phyloP scores from a whole-genome alignment of 2,888 invertebrate genomes.

The Drosophila pegasa region DNA sequence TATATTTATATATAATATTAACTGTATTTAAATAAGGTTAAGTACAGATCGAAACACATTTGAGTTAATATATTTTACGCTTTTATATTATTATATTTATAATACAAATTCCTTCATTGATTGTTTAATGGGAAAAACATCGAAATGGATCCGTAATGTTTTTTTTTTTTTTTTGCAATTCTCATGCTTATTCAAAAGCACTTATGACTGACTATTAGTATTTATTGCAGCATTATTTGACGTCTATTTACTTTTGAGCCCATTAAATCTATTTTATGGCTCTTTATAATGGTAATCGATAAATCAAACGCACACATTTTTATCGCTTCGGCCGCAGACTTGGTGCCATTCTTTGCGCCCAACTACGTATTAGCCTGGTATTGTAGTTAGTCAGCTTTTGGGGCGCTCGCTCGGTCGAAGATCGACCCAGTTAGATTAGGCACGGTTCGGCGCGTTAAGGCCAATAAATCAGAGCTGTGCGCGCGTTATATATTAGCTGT shows the following conservation, averaged over 20 bases:
- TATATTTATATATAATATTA: too few relatives aligned
- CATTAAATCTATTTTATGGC: slow-evolving; percentile 1
- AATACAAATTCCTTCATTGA: background rate
- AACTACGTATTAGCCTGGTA: slow-evolving; percentile 7
- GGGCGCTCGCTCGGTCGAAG: slow-evolving; percentile 31
- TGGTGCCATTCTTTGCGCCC: slow-evolving; percentile 3
- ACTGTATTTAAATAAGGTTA: too few relatives aligned
- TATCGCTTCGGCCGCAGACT: slow-evolving; percentile 1
- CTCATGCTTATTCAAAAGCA: background rate
- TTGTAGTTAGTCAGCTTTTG: slow-evolving; percentile 20
- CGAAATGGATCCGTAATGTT: background rate
- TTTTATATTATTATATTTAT: background rate
- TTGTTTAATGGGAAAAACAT: background rate
- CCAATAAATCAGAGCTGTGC: slow-evolving; percentile 51
- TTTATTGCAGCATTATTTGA: background rate
- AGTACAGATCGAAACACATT: too few relatives aligned
- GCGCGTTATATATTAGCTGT: slow-evolving; percentile 26
- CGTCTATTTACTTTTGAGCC: background rate
- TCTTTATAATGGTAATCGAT: slow-evolving; percentile 16
- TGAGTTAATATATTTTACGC: too few relatives aligned
- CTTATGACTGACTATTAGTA: background rate
- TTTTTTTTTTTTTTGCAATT: too few relatives aligned
- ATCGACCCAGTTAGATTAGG: slow-evolving; percentile 73
- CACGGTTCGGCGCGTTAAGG: slow-evolving; percentile 27
- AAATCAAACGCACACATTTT: background rate